Percentiles rank a stretch among this genome's conserved stretches.
phyloP scores from a whole-genome alignment of 2,888 invertebrate species.

The Chrysina gloriosa region DNA sequence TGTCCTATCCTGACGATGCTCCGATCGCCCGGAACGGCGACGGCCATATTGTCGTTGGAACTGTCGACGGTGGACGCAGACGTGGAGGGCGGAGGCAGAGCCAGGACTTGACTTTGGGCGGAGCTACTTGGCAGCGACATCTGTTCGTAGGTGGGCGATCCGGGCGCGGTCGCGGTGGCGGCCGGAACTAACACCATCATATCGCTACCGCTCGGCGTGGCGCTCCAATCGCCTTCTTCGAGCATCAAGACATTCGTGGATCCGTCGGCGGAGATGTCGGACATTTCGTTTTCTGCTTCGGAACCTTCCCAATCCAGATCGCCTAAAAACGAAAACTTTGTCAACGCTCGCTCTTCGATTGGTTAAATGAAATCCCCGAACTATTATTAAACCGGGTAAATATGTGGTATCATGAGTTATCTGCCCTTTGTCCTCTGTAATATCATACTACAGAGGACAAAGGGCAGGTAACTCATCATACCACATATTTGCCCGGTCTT shows the following conservation, averaged over 20 bases:
- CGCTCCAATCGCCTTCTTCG: conserved; percentile 55
- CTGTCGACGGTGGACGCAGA: conserved; percentile 49
- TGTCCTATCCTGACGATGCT: conserved; percentile 42
- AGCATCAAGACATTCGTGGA: conserved; percentile 62
- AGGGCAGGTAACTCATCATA: too few relatives aligned
- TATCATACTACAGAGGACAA: too few relatives aligned
- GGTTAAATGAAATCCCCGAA: too few relatives aligned
- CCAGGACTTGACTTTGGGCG: conserved; percentile 44
- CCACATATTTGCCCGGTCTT: too few relatives aligned
- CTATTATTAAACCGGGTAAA: too few relatives aligned
- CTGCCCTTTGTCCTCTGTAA: too few relatives aligned
- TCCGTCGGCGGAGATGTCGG: conserved; percentile 62
- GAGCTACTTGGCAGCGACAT: conserved; percentile 45
- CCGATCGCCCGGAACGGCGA: conserved; percentile 51
- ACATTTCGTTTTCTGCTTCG: conserved; percentile 70
- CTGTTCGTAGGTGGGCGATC: conserved; percentile 40
- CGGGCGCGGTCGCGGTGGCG: conserved; percentile 33
- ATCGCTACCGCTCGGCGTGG: conserved; percentile 44
- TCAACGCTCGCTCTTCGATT: too few relatives aligned
- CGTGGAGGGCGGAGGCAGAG: conserved; percentile 52
- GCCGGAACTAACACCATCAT: conserved; percentile 48
- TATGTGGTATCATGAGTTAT: too few relatives aligned
- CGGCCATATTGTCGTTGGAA: conserved; percentile 49
- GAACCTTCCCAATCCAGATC: conserved; percentile 83
- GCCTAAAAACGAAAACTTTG: conserved; percentile 63